Base-by-base conservation (phyloP, 2,797 vertebrate species). In the Miopithecus talapoin region DNA sequence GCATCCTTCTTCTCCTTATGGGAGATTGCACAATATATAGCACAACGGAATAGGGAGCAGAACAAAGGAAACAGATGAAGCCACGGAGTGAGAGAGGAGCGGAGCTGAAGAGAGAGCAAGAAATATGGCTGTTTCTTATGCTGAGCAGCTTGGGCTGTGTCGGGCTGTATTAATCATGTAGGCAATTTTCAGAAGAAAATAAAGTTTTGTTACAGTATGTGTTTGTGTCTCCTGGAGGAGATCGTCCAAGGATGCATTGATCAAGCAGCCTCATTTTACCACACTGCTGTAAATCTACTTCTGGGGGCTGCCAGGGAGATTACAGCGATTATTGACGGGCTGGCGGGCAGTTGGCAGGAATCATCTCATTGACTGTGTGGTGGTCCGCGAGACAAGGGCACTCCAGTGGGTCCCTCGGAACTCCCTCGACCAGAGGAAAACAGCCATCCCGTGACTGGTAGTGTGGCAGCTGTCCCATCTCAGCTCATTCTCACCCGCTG, bases 151-250 rank as follows among this genome's bases (percentile, higher is more conserved):
- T 98, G 97, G 95, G 96, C 79, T 90, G 55, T 95, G 95, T 97
- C 94, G 64, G 95, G 93, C 93, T 2, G 0, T 92, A 98, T 98
- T 98, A 98, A 98, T 98, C 97, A 98, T 87, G 68, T 28, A 97
- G 98, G 97, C 91, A 97, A 97, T 98, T 98, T 97, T 98, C 81
- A 57, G 97, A 97, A 97, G 97, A 98, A 97, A 53, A 90, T 95
- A 95, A 98, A 98, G 96, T 97, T 98, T 97, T 96, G 95, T 97
- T 98, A 91, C 97, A 64, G 30, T 1, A 28, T 70, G 21, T 70
- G 43, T 89, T 72, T 96, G 85, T 92, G 95, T 87, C 97, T 98
- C 97, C 93, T 90, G 92, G 96, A 98, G 97, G 94, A 98, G 87
- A 48, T 90, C 41, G 53, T 97, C 91, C 78, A 26, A 85, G 85